Evolutionary conservation across 1,140 invertebrate genomes (phyloP), one percentile per base, ranked within the genome.

Genomic region (Pseudoatta argentina): DNA sequence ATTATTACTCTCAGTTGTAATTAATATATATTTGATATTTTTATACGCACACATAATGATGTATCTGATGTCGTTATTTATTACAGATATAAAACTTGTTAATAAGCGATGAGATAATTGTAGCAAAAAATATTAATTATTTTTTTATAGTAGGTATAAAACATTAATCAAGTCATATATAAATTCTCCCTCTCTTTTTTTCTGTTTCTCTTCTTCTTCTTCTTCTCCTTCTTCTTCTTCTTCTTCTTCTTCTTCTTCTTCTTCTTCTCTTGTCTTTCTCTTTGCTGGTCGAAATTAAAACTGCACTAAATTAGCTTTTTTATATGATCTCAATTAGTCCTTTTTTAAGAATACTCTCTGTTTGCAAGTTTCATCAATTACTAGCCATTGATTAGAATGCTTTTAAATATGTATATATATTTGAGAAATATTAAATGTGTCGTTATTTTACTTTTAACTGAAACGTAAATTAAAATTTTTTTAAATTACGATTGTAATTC

Each of bases 21-120:
- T 24, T 76, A 59, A 76, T 24, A n/a, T 75, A 24, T 34, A n/a
- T 75, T 16, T 6, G 3, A 39, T 77, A 44, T 67, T 67, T 67
- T 3, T 21, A 5, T n/a, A 16, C 1, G 18, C 55, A 10, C 7
- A 1, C 0, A 2, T 24, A 24, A 24, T 24, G 24, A 24, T 64
- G 27, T n/a, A 3, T 3, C 21, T 30, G 12, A 59, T 75, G 12
- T 2, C 7, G 3, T 61, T 77, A 12, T 27, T 61, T 63, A n/a
- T 61, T 63, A n/a, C 3, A n/a, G n/a, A 48, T 12, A 21, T 69
- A 69, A 48, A 69, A 69, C 48, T 48, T 44, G 2, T 48, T 67
- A 44, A 7, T 21, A 21, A 44, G n/a, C 6, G 2, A 69, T 24
- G n/a, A 6, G 66, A 48, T 24, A 63, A 63, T 24, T 63, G 21